These are phyloP conservation scores for Arion vulgaris DNA, from an alignment of 1,140 invertebrate genomes.

Conservation along the genomic window DNA sequence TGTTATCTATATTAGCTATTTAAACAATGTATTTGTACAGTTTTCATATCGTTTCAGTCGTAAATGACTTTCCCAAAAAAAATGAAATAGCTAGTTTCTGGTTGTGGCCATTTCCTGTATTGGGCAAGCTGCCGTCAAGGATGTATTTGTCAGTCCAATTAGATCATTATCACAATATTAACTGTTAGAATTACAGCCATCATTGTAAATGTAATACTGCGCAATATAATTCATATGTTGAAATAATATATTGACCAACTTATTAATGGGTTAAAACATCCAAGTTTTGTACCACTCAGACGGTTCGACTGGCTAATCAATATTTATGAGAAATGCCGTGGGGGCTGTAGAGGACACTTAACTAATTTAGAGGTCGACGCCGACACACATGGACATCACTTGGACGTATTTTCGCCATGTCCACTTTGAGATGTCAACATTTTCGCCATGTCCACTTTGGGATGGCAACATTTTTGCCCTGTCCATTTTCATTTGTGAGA, in stretches of 20 bases:
- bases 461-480: too few species aligned
- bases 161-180: too few species aligned
- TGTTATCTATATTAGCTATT: too few species aligned
- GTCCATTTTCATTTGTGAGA: background rate
- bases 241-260: background rate
- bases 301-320: background rate
- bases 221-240: background rate
- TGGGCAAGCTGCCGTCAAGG: too few species aligned
- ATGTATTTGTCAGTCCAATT: too few species aligned
- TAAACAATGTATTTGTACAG: too few species aligned
- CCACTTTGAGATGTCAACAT: background rate
- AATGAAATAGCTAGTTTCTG: too few species aligned
- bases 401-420: background rate
- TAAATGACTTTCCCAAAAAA: background rate
- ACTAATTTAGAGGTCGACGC: constrained; percentile 14
- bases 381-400: background rate
- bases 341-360: constrained; percentile 15
- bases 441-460: background rate
- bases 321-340: constrained; percentile 13
- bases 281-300: background rate
- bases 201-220: background rate
- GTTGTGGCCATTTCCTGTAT: too few species aligned
- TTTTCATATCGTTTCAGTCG: background rate
- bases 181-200: background rate
- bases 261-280: background rate